These are phyloP conservation scores for Hydropsyche betteni DNA, from an alignment of 2,888 invertebrate species.

Conservation along the genomic window DNA sequence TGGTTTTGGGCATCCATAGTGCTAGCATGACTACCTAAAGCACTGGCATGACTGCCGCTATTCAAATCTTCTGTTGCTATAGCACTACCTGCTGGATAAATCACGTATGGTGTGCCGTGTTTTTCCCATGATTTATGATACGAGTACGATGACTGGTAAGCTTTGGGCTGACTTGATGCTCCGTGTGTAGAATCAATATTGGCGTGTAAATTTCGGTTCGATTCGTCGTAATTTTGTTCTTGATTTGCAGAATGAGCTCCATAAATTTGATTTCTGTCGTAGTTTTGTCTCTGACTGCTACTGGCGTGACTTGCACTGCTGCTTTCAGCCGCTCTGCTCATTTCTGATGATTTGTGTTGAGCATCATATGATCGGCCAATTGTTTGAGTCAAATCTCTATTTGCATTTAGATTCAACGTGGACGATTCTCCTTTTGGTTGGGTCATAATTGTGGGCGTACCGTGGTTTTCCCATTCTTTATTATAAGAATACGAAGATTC, in stretches of 20 bases:
- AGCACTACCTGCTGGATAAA: constrained; percentile 53
- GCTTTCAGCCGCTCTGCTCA: background rate
- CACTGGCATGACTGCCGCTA: background rate
- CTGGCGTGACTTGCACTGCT: background rate
- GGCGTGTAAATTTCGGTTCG: background rate
- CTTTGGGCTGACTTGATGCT: constrained; percentile 56
- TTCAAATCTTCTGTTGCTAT: background rate
- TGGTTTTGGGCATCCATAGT: background rate
- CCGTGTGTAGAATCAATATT: background rate
- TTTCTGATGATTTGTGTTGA: no score
- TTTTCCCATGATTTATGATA: constrained; percentile 66
- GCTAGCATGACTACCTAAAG: background rate
- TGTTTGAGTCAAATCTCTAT: background rate
- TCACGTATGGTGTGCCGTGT: constrained; percentile 64
- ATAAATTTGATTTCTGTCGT: constrained; percentile 12
- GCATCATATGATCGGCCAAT: no score
- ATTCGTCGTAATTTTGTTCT: background rate
- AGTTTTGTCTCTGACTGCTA: background rate
- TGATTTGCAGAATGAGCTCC: background rate
- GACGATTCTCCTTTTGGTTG: constrained; percentile 35
- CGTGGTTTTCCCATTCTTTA: constrained; percentile 64
- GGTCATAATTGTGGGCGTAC: constrained; percentile 53
- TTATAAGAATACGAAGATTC: constrained; percentile 62
- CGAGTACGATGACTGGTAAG: constrained; percentile 64
- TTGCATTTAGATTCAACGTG: constrained; percentile 53